Base-by-base conservation (phyloP, 2,888 invertebrate species). In the Metalampra italica region DNA sequence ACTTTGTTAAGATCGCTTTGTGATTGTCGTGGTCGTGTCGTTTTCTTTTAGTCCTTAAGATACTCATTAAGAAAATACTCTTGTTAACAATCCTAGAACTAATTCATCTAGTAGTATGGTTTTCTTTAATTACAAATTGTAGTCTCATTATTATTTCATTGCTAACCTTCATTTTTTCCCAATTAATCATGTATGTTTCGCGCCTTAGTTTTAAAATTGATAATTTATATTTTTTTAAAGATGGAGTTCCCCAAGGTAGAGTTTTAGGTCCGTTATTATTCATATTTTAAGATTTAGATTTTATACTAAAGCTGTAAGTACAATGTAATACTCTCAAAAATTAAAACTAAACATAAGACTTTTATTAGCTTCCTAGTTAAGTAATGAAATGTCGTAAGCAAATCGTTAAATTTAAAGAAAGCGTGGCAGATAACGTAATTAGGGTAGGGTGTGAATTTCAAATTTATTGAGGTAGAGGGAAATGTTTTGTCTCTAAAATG, bases 381-480 rank as follows among this genome's bases (percentile, higher is more conserved):
- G n/a, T n/a, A n/a, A n/a, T n/a, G n/a, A n/a, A n/a, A n/a, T n/a
- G 40, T 40, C 22, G 15, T 15, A 13, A 39, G 13, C 8, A 15
- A 15, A 30, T 45, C 45, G 50, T 29, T 29, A 11, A 32, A 30
- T 29, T 29, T 46, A 46, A 52, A 41, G 39, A 32, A 14, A 37
- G 43, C 11, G n/a, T 22, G 41, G 40, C 29, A 46, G 44, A 46
- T 54, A 57, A 51, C 58, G 62, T 75, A 75, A 76, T 75, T 75
- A 75, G 59, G 62, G 54, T 43, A 32, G 65, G 58, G 62, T 56
- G 62, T 66, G 52, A 53, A 63, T 64, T 50, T 57, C 46, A 52
- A 68, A 75, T 75, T 71, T 72, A 75, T 73, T 64, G 66, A 57
- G 64, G 60, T 50, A 45, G 13, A 45, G 13, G 42, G 36, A 22